A percentile compares a stretch with the other conserved stretches of the same genome.
phyloP scores from a whole-genome alignment of 2,888 invertebrate genomes.

The Microplitis deprimator region DNA sequence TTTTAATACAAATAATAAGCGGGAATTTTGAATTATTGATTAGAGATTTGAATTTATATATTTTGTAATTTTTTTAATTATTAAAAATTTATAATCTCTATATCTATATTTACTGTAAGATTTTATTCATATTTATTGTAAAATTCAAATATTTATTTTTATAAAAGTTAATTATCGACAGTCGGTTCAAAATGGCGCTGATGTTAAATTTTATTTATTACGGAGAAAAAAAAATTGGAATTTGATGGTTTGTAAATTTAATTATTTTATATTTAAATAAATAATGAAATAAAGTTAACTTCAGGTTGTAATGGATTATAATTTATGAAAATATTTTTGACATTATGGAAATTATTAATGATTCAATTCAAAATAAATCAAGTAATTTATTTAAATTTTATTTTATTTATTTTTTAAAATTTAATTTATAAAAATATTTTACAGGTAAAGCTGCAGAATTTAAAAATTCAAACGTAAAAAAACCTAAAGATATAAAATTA shows the following conservation, averaged over 20 bases:
- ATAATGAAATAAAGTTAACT: not conserved
- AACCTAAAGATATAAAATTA: constrained; percentile 1
- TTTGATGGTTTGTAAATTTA: too few relatives aligned
- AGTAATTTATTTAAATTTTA: not conserved
- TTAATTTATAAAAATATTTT: not conserved
- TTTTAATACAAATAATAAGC: too few relatives aligned
- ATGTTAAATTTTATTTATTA: not conserved
- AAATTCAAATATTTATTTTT: not conserved
- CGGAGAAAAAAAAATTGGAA: too few relatives aligned
- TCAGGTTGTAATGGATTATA: not conserved
- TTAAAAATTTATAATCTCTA: too few relatives aligned
- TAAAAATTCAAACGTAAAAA: not conserved
- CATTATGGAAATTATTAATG: constrained; percentile 18
- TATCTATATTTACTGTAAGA: too few relatives aligned
- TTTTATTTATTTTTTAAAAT: not conserved
- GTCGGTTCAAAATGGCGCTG: not conserved
- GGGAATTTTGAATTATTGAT: too few relatives aligned
- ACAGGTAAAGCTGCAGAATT: not conserved
- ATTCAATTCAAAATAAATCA: not conserved
- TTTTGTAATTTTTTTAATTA: too few relatives aligned
- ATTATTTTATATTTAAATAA: not conserved
- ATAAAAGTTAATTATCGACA: not conserved
- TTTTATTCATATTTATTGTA: too few relatives aligned
- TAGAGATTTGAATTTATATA: too few relatives aligned
- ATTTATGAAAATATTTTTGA: constrained; percentile 16